A percentile compares a stretch with the other conserved stretches of the same genome.
Conservation (phyloP, 2,113 vertebrate species). For the Serilophus lunatus region DNA sequence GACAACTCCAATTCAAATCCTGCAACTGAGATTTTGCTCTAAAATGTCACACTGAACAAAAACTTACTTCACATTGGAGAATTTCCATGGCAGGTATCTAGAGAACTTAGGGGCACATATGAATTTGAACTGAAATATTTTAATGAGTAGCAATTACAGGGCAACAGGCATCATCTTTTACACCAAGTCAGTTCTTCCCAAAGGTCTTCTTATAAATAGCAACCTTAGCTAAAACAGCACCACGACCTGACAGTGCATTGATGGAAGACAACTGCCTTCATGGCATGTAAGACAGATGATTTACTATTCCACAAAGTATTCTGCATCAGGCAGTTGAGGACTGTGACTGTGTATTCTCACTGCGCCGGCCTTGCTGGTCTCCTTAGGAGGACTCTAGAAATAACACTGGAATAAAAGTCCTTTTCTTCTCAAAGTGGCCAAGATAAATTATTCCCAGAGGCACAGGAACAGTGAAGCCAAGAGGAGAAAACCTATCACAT, state of each 20-base stretch:
- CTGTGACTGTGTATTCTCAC: background rate
- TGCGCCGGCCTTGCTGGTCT: background rate
- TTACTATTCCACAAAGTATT: background rate
- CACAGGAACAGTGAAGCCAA: background rate
- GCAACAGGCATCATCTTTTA: background rate
- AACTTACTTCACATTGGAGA: background rate
- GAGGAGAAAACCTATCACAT: background rate
- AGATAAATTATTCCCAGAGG: background rate
- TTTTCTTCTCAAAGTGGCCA: background rate
- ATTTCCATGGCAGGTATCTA: background rate
- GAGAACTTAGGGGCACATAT: background rate
- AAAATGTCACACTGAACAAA: background rate
- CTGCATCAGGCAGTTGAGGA: background rate
- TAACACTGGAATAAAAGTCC: background rate
- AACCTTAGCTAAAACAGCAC: background rate
- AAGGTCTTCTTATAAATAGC: background rate
- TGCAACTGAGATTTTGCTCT: background rate
- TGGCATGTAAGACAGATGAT: background rate
- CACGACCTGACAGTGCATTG: background rate
- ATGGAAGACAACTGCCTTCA: background rate
- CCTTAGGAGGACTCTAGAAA: background rate
- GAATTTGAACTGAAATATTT: slow-evolving; percentile 18
- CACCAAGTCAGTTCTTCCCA: background rate
- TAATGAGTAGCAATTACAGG: slow-evolving; percentile 23
- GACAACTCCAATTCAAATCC: slow-evolving; percentile 17